Conservation (phyloP, 2,113 vertebrate species). For the Ochotona curzoniae region DNA sequence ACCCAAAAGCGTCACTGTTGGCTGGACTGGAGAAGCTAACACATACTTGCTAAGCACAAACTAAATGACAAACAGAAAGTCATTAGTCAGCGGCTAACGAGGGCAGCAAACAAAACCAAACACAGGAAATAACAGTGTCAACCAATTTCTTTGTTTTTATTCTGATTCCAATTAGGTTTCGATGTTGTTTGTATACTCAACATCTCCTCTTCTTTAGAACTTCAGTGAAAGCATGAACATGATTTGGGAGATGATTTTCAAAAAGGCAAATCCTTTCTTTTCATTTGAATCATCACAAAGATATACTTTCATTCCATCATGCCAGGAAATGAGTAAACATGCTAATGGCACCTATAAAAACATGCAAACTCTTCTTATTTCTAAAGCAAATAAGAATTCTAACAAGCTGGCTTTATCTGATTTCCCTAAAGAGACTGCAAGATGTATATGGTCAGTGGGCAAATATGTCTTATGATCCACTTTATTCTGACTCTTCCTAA, state of each 20-base stretch:
- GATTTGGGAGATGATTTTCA: constrained; percentile 69
- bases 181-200: constrained; percentile 71
- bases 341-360: constrained; percentile 57
- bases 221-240: constrained; percentile 67
- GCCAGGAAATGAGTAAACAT: constrained; percentile 35
- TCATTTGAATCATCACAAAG: constrained; percentile 66
- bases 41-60: background rate
- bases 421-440: constrained; percentile 60
- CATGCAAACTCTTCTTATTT: constrained; percentile 38
- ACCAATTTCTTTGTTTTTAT: constrained; percentile 40
- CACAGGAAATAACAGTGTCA: background rate
- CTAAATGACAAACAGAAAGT: background rate
- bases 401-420: background rate
- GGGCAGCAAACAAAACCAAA: background rate
- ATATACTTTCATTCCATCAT: constrained; percentile 27
- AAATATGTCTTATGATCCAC: constrained; percentile 51
- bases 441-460: background rate
- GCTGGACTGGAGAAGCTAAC: background rate
- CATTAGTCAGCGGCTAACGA: background rate
- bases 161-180: constrained; percentile 5
- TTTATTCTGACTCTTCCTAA: constrained; percentile 51
- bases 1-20: background rate
- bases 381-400: constrained; percentile 52
- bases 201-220: constrained; percentile 75
- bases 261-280: constrained; percentile 62